These are phyloP conservation scores for Pherbina coryleti DNA, from an alignment of 2,888 invertebrate species.

Conservation along the genomic window DNA sequence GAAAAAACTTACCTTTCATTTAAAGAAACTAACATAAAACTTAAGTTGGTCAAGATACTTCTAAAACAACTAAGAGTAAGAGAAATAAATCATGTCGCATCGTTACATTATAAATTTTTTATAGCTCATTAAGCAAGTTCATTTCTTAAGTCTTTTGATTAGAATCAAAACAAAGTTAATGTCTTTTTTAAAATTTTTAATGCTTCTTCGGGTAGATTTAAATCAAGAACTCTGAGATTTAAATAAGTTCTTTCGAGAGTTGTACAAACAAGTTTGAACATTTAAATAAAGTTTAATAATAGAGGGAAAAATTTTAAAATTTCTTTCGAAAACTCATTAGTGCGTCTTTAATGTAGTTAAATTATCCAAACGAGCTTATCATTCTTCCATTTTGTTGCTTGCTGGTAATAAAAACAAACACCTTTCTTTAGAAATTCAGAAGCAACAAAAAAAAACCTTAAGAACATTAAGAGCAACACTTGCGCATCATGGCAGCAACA, in stretches of 20 bases:
- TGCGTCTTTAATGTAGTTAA: not conserved
- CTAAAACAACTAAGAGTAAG: too few relatives aligned
- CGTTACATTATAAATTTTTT: too few relatives aligned
- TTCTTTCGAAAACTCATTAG: not conserved
- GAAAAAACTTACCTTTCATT: too few relatives aligned
- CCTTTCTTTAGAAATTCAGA: not conserved
- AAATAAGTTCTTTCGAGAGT: too few relatives aligned
- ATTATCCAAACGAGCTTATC: not conserved
- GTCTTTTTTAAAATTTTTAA: too few relatives aligned
- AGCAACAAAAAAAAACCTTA: too few relatives aligned
- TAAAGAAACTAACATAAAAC: too few relatives aligned
- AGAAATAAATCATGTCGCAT: too few relatives aligned
- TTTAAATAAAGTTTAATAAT: not conserved
- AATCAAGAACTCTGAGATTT: too few relatives aligned
- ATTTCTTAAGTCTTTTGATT: not conserved
- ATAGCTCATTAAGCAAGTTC: not conserved
- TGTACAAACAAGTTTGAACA: not conserved
- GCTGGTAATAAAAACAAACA: not conserved
- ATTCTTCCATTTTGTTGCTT: not conserved
- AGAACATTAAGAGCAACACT: not conserved
- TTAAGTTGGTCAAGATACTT: too few relatives aligned
- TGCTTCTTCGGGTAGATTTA: too few relatives aligned
- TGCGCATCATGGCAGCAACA: not conserved
- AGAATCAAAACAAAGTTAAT: not conserved
- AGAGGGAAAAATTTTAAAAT: not conserved